Evolutionary conservation across 2,797 vertebrate species (phyloP).

Genomic region (Mastacembelus armatus): DNA sequence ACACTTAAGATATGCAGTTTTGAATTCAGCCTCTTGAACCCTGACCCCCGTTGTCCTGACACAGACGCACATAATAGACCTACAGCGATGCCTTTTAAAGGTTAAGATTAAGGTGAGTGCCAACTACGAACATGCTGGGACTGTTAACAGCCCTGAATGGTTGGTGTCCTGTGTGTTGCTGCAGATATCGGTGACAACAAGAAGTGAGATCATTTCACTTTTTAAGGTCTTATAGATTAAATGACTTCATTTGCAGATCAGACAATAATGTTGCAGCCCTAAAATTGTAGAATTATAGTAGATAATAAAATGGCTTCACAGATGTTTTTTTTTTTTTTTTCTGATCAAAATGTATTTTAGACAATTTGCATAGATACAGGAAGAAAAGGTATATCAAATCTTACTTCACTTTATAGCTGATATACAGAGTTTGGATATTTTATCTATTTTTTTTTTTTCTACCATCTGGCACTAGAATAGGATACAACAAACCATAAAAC

Average conservation of each 20-base stretch:
- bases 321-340: too few relatives aligned
- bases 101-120: not conserved
- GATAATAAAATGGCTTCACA: too few relatives aligned
- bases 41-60: not conserved
- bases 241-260: too few relatives aligned
- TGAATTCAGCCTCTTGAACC: not conserved
- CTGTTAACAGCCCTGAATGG: not conserved
- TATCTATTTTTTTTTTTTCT: not conserved
- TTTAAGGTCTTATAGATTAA: too few relatives aligned
- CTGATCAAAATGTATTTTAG: too few relatives aligned
- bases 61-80: not conserved
- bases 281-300: too few relatives aligned
- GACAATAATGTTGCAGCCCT: too few relatives aligned
- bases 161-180: too few relatives aligned
- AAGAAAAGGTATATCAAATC: too few relatives aligned
- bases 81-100: not conserved
- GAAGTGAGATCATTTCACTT: too few relatives aligned
- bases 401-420: not conserved
- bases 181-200: too few relatives aligned
- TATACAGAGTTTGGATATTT: not conserved
- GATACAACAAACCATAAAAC: conserved; percentile 1
- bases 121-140: not conserved
- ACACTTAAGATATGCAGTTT: not conserved
- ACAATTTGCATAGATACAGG: too few relatives aligned
- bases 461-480: not conserved